Evolutionary conservation across 2,113 vertebrate species (phyloP), one percentile per base, ranked within the genome.

Genomic region (Cephalopterus ornatus): DNA sequence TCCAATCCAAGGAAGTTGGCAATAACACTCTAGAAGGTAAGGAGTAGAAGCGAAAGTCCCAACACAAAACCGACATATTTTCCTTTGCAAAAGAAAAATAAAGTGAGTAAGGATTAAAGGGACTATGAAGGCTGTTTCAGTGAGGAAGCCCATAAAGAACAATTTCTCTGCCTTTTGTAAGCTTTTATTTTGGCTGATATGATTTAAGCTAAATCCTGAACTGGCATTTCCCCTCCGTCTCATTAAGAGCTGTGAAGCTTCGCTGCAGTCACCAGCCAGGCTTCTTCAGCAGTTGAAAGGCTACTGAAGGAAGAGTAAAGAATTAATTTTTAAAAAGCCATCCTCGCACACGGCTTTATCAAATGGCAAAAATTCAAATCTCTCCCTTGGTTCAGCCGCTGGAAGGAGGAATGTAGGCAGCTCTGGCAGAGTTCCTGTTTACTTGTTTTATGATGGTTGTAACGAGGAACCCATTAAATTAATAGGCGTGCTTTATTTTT

Each of bases 401-500:
- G 33, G 4, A 83, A 96, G 87, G 58, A 96, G 77, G 78, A 93
- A 89, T 24, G 76, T 81, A 66, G 32, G 86, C 85, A 93, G 91
- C 86, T 72, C 93, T 97, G 96, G 96, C 95, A 96, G 84, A 94
- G 83, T n/a, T 96, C 94, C 95, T 97, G 95, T 96, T 97, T 97
- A 97, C 97, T 97, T 96, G 92, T 85, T 97, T 97, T 97, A 97
- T 85, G 95, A 82, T n/a, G 94, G 96, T 85, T 96, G 91, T 97
- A 97, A 97, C 9, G 61, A 97, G 95, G 79, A 97, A 44, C 82
- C 93, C 96, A 97, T 97, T 97, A 97, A 97, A 97, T 97, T 97
- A 97, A 97, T 97, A 97, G 97, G 95, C 16, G 9, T 96, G 87
- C 93, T 97, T 96, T 97, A 97, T 96, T 96, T 97, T 97, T 97